Percentiles rank a stretch among this genome's conserved stretches.
phyloP scores from a whole-genome alignment of 2,113 vertebrate genomes.

The Scolopax mira region DNA sequence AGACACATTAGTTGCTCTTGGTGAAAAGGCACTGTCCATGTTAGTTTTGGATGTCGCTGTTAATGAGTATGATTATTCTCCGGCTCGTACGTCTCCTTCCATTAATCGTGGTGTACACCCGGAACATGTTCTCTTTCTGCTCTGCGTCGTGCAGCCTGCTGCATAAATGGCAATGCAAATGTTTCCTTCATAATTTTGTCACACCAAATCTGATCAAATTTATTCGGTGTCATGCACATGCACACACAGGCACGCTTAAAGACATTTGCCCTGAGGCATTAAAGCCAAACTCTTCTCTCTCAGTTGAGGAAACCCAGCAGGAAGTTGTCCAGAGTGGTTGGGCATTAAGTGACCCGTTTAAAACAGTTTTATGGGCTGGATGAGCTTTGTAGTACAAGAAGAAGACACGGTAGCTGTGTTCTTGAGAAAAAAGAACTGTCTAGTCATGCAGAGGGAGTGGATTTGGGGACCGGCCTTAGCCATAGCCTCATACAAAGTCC shows the following conservation, averaged over 20 bases:
- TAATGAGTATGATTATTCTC: background rate
- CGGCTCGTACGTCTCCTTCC: background rate
- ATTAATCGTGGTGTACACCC: background rate
- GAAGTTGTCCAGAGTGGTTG: background rate
- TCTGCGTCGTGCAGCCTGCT: background rate
- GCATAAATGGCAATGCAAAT: background rate
- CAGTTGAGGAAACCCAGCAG: background rate
- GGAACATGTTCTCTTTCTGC: slow-evolving; percentile 36
- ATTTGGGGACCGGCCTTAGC: background rate
- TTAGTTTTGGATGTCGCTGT: background rate
- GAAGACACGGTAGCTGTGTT: background rate
- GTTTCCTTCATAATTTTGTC: slow-evolving; percentile 49
- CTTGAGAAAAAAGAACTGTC: background rate
- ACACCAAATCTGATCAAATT: slow-evolving; percentile 45
- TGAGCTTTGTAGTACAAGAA: background rate
- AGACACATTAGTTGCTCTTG: background rate
- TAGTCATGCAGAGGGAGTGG: background rate
- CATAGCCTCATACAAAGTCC: background rate
- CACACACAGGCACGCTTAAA: background rate
- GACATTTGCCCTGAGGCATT: background rate
- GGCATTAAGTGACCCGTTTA: slow-evolving; percentile 15
- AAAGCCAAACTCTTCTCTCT: slow-evolving; percentile 1
- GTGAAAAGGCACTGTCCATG: background rate
- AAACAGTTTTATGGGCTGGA: background rate
- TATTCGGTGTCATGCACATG: background rate